phyloP scores from a whole-genome alignment of 35 echinoderm and acorn worm genomes.

The Amphiura filiformis region DNA sequence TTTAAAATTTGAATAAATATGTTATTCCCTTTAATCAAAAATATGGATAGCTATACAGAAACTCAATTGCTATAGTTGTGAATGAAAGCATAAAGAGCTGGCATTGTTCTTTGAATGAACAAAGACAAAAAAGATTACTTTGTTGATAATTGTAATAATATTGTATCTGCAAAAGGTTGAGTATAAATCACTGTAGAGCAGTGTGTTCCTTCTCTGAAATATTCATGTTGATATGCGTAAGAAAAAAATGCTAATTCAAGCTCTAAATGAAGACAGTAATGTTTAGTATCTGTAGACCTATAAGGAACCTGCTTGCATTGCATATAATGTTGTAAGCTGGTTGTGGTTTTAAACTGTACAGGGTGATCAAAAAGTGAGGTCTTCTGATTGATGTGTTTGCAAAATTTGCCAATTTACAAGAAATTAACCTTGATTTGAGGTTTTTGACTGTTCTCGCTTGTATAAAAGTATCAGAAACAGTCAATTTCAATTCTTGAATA shows the following conservation, averaged over 20 bases:
- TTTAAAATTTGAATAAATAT: too few species aligned
- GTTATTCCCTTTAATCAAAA: too few species aligned
- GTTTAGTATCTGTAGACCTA: background rate
- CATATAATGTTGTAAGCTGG: background rate
- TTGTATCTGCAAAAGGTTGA: background rate
- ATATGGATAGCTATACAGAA: too few species aligned
- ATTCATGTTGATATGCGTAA: background rate
- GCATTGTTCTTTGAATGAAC: background rate
- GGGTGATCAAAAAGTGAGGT: background rate
- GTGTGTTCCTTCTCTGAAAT: background rate
- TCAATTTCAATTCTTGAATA: too few species aligned
- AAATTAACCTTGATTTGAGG: too few species aligned
- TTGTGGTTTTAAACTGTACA: background rate
- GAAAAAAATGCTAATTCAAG: background rate
- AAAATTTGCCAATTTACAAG: too few species aligned
- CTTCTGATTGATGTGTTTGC: too few species aligned
- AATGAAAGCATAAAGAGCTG: background rate
- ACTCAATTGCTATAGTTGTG: background rate
- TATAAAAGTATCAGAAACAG: too few species aligned
- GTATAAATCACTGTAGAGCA: background rate
- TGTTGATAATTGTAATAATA: background rate
- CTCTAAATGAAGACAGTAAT: background rate
- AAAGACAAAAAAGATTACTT: background rate
- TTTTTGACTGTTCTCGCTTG: too few species aligned
- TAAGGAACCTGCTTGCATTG: background rate